phyloP scores from a whole-genome alignment of 1,140 invertebrate species.

The Diabrotica undecimpunctata region DNA sequence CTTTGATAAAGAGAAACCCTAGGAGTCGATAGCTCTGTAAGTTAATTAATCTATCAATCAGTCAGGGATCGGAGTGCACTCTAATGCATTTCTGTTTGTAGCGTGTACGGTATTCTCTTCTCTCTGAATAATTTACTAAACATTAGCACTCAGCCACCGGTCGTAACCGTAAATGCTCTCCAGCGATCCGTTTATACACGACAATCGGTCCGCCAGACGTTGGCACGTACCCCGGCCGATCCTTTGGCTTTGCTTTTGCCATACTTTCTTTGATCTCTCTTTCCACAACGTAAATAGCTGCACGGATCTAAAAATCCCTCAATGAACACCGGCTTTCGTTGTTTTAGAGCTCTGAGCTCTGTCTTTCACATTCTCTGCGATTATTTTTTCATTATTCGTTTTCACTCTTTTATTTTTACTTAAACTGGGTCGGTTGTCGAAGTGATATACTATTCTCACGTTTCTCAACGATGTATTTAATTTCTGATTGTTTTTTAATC shows the following conservation, averaged over 20 bases:
- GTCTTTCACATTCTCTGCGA: slow-evolving; percentile 9
- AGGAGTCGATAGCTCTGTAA: slow-evolving; percentile 32
- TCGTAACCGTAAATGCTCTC: slow-evolving; percentile 39
- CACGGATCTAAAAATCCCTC: slow-evolving; percentile 16
- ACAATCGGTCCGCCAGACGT: slow-evolving; percentile 21
- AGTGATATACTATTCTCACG: too few species aligned
- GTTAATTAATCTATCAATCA: slow-evolving; percentile 42
- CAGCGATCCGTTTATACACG: slow-evolving; percentile 34
- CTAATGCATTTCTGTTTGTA: slow-evolving; percentile 39
- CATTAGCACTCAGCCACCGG: slow-evolving; percentile 38
- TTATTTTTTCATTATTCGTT: slow-evolving; percentile 10
- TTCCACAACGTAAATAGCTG: slow-evolving; percentile 15
- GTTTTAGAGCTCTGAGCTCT: slow-evolving; percentile 1
- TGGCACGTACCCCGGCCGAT: slow-evolving; percentile 23
- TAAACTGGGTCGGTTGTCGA: not conserved
- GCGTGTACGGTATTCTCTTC: slow-evolving; percentile 29
- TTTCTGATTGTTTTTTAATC: too few species aligned
- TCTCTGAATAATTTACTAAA: slow-evolving; percentile 43
- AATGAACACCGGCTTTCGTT: slow-evolving; percentile 6
- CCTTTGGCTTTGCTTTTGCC: slow-evolving; percentile 15
- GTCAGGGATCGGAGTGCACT: slow-evolving; percentile 39
- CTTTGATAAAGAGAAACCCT: slow-evolving; percentile 28
- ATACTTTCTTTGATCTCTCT: slow-evolving; percentile 19
- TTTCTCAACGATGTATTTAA: too few species aligned
- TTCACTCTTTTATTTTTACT: not conserved